Evolutionary conservation across 2,113 vertebrate genomes (phyloP), one percentile per base, ranked within the genome.

Genomic region (Phoenicopterus ruber): DNA sequence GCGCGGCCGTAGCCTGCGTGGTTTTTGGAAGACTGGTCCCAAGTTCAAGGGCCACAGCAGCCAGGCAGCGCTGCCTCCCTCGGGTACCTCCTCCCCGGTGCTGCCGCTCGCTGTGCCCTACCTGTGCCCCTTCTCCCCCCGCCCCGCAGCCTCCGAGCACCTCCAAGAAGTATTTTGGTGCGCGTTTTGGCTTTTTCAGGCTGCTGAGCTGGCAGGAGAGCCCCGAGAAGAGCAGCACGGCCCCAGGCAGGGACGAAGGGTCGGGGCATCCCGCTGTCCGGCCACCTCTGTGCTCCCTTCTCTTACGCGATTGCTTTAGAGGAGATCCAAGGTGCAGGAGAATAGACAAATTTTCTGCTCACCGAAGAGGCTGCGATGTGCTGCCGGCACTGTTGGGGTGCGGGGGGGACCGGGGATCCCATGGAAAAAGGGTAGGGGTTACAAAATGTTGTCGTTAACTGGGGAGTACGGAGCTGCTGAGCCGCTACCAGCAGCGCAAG

Each of bases 1-100:
- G 34, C 1, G 11, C 5, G 9, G 55, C 42, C 20, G 2, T 19
- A 42, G 42, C 1, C 17, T 8, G 31, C 6, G 4, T n/a, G 29
- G 26, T 4, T n/a, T n/a, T 54, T 42, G 78, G 38, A 44, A 55
- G 38, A 12, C 25, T 8, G 32, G 32, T 55, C 46, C 32, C 46
- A 13, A 28, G 19, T 36, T 14, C 22, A 10, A 49, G 34, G 24
- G 18, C 24, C 11, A 5, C 26, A 31, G 47, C 47, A 38, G n/a
- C n/a, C 69, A 52, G 47, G n/a, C 69, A 71, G n/a, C 10, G 4
- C 47, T 38, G 49, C 26, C 13, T 6, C 18, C n/a, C n/a, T 22
- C 5, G 6, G 29, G 31, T 9, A 24, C 31, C 65, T 34, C 21
- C 28, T 72, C 28, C 4, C 7, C 7, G 49, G 11, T 13, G 36